Evolutionary conservation across 2,888 invertebrate genomes (phyloP).

Genomic region (Eristalis arbustorum): DNA sequence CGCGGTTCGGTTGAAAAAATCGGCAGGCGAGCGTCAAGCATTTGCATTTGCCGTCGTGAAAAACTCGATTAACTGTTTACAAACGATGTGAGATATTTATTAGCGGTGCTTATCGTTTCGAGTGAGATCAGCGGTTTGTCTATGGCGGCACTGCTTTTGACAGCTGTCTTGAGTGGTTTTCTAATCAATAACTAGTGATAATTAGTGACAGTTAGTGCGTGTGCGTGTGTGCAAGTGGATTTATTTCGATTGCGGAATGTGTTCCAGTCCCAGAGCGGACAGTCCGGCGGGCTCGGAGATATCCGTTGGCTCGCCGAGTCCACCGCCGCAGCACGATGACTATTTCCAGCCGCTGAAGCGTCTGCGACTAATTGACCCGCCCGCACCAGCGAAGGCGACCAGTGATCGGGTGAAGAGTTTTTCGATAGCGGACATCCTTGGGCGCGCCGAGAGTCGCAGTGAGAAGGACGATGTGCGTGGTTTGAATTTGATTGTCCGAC

Average conservation of each 20-base stretch:
- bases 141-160: slow-evolving; percentile 20
- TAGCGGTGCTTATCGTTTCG: slow-evolving; percentile 14
- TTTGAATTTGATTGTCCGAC: slow-evolving; percentile 85
- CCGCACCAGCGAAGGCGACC: slow-evolving; percentile 82
- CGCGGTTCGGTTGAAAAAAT: slow-evolving; percentile 59
- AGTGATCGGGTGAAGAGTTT: slow-evolving; percentile 92
- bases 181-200: slow-evolving; percentile 41
- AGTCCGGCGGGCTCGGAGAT: slow-evolving; percentile 80
- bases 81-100: slow-evolving; percentile 17
- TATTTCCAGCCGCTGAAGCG: slow-evolving; percentile 84
- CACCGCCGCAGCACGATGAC: slow-evolving; percentile 75
- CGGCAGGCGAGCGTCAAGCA: slow-evolving; percentile 31
- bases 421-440: slow-evolving; percentile 94
- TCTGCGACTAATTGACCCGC: slow-evolving; percentile 79
- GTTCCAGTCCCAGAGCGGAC: slow-evolving; percentile 74
- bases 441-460: slow-evolving; percentile 82
- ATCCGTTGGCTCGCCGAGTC: slow-evolving; percentile 80
- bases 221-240: neutral
- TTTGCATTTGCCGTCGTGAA: slow-evolving; percentile 67
- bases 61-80: slow-evolving; percentile 22
- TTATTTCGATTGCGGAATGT: slow-evolving; percentile 74
- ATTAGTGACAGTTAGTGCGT: slow-evolving; percentile 35
- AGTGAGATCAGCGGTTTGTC: slow-evolving; percentile 23
- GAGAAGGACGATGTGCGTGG: slow-evolving; percentile 43
- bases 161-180: slow-evolving; percentile 49